phyloP scores from a whole-genome alignment of 2,113 vertebrate genomes.

The Synodontis membranacea region DNA sequence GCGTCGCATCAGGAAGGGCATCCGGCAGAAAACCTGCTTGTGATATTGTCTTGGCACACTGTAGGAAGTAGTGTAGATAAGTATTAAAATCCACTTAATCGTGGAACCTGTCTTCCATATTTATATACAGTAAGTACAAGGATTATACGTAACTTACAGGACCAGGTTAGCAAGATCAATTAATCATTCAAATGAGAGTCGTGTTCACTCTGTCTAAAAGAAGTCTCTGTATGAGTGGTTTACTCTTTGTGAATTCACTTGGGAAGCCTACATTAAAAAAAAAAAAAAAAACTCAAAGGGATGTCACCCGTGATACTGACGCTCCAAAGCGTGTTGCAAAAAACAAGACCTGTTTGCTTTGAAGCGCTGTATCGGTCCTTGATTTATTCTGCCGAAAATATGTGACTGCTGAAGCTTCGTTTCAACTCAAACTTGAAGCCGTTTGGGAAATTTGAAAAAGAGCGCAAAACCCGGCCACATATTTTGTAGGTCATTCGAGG shows the following conservation, averaged over 20 bases:
- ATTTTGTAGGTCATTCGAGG: too few species aligned
- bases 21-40: too few species aligned
- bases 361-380: not conserved
- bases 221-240: not conserved
- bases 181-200: not conserved
- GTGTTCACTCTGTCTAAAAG: not conserved
- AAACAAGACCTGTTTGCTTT: not conserved
- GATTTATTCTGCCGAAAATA: not conserved
- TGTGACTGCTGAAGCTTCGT: too few species aligned
- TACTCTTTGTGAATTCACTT: not conserved
- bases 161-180: not conserved
- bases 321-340: not conserved
- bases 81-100: not conserved
- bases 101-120: not conserved
- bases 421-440: too few species aligned
- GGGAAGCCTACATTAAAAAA: not conserved
- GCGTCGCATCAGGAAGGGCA: too few species aligned
- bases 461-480: too few species aligned
- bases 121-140: not conserved
- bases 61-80: not conserved
- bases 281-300: too few species aligned
- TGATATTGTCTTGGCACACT: not conserved
- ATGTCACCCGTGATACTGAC: not conserved
- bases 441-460: too few species aligned
- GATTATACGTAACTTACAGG: not conserved